These are phyloP conservation scores for Malurus alboscapulatus DNA, from an alignment of 2,113 vertebrate genomes.

Conservation along the genomic window DNA sequence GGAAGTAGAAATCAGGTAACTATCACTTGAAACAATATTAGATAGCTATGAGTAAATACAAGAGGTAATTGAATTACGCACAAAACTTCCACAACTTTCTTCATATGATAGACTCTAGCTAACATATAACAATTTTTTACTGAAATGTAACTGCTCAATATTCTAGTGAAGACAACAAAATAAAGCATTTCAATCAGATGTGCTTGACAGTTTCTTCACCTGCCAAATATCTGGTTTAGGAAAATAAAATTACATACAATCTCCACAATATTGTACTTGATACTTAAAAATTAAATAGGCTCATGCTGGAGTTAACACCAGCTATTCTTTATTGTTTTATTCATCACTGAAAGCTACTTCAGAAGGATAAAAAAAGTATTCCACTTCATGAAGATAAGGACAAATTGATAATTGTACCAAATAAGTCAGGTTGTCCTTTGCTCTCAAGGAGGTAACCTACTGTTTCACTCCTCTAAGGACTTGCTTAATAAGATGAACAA, in stretches of 20 bases:
- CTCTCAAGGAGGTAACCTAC: slow-evolving; percentile 70
- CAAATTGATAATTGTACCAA: slow-evolving; percentile 66
- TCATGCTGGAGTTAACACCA: slow-evolving; percentile 19
- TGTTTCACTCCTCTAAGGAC: slow-evolving; percentile 71
- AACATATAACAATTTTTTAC: background rate
- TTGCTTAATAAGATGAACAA: slow-evolving; percentile 73
- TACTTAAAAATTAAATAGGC: slow-evolving; percentile 51
- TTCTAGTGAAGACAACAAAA: slow-evolving; percentile 23
- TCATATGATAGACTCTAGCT: background rate
- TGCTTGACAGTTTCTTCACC: background rate
- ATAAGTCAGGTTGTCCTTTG: slow-evolving; percentile 69
- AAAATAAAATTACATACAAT: background rate
- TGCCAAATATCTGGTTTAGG: slow-evolving; percentile 24
- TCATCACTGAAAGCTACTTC: slow-evolving; percentile 51
- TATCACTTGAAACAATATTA: background rate
- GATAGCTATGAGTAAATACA: background rate
- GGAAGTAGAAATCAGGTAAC: background rate
- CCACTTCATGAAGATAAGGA: slow-evolving; percentile 52
- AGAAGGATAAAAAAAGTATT: slow-evolving; percentile 57
- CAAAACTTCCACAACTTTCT: background rate
- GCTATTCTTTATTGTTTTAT: slow-evolving; percentile 35
- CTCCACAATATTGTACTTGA: slow-evolving; percentile 13
- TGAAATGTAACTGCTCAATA: slow-evolving; percentile 9
- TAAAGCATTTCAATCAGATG: background rate
- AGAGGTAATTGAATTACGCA: background rate